Evolutionary conservation across 2,113 vertebrate species (phyloP), one percentile per base, ranked within the genome.

Genomic region (Pterophyllum scalare): DNA sequence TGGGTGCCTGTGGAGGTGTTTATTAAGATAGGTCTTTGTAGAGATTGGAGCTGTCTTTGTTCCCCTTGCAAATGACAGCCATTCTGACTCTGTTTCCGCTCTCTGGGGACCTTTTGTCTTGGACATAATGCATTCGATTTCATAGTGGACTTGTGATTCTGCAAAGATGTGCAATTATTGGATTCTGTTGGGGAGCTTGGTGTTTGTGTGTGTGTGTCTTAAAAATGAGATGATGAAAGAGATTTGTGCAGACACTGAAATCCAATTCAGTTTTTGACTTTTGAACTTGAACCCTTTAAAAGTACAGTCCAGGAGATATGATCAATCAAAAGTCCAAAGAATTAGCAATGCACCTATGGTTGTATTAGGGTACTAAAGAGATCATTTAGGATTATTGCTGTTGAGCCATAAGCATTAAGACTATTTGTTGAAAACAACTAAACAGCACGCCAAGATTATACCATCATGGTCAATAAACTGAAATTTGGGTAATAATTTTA

Each of bases 21-120:
- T 89, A 83, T 88, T 86, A 87, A 87, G 88, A 92, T 79, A 64
- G 72, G 49, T 88, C 52, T 87, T 89, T 84, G 80, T 52, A 82
- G 38, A 85, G 86, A 91, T 79, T 80, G 87, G 35, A 91, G 86
- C 80, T 81, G 83, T 85, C 88, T 83, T 78, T 56, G 4, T 75
- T 87, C 46, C 74, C 56, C 24, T 35, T 28, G 56, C 79, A 83
- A 78, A 81, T 85, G 65, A 74, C 75, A 84, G 52, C 57, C 75
- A 72, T 79, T 88, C 89, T 54, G 57, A 40, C 61, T 76, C 13
- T 22, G 57, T 72, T 81, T 87, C 77, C 74, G 59, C 77, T 91
- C 91, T 79, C 82, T 2, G 1, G 87, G 86, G 84, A 76, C 83
- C 24, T 78, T 81, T 94, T 90, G 83, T 91, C 88, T 90, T 81